Conservation (phyloP, 1,140 invertebrate species). For the Bombus consobrinus region DNA sequence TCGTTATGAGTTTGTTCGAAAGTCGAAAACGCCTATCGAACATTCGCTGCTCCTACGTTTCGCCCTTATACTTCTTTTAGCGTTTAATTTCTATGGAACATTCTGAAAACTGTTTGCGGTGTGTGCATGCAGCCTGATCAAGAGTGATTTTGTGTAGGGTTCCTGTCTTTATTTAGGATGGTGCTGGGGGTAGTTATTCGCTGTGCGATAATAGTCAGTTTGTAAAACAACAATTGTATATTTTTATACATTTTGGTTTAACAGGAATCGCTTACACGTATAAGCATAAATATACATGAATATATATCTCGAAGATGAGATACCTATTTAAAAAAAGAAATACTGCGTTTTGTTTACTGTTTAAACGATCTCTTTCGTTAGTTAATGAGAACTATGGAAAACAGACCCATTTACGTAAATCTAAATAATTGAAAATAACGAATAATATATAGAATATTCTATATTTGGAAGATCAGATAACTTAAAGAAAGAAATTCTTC, state of each 20-base stretch:
- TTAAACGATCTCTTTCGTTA: neutral
- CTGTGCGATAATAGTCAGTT: neutral
- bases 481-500: neutral
- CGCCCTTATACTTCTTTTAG: neutral
- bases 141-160: neutral
- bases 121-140: neutral
- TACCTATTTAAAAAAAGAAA: neutral
- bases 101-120: too few species aligned
- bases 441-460: neutral
- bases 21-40: neutral
- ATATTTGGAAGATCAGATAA: neutral
- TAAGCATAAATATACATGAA: neutral
- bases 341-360: neutral
- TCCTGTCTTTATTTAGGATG: neutral
- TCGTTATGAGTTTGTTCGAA: neutral
- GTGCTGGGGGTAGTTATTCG: neutral
- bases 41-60: neutral
- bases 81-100: neutral
- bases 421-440: neutral
- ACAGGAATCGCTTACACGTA: neutral
- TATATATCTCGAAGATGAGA: neutral
- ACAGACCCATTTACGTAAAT: neutral
- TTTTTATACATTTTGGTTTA: neutral
- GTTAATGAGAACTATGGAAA: too few species aligned
- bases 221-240: neutral